Conservation (phyloP, 92 coral and sea anemone species). For the Umimayanthus kanabou region DNA sequence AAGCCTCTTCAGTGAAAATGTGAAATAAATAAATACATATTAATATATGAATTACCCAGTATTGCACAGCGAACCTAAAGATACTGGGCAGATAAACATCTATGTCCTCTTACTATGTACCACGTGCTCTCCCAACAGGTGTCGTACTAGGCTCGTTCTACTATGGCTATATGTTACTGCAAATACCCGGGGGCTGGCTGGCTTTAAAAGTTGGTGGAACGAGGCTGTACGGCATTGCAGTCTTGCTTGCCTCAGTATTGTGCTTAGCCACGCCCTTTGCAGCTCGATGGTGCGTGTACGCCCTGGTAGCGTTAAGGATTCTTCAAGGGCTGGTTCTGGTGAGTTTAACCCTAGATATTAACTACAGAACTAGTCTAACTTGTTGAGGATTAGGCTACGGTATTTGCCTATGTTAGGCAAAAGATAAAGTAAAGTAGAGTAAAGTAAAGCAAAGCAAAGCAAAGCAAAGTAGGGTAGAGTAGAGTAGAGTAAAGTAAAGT, state of each 20-base stretch:
- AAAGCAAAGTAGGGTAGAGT: too few relatives aligned
- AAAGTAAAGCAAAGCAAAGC: too few relatives aligned
- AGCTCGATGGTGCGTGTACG: constrained; percentile 73
- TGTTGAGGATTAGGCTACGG: too few relatives aligned
- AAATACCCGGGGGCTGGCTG: constrained; percentile 88
- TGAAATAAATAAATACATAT: too few relatives aligned
- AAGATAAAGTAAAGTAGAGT: too few relatives aligned
- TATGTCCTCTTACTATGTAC: too few relatives aligned
- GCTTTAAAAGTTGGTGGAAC: constrained; percentile 86
- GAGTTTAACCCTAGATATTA: constrained; percentile 3
- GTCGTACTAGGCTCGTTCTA: constrained; percentile 89
- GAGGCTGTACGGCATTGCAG: constrained; percentile 77
- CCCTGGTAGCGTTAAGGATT: constrained; percentile 67
- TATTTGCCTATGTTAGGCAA: background rate
- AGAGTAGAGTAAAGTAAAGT: too few relatives aligned
- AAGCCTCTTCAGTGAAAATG: too few relatives aligned
- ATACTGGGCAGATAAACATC: too few relatives aligned
- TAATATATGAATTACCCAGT: too few relatives aligned
- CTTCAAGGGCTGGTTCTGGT: constrained; percentile 87
- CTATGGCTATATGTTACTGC: constrained; percentile 85
- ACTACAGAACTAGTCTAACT: background rate
- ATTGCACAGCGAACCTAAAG: too few relatives aligned
- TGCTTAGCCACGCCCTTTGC: constrained; percentile 84
- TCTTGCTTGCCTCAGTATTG: constrained; percentile 66
- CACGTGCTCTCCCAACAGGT: constrained; percentile 47